Conservation (phyloP, 2,113 vertebrate species). For the Tetrax tetrax region DNA sequence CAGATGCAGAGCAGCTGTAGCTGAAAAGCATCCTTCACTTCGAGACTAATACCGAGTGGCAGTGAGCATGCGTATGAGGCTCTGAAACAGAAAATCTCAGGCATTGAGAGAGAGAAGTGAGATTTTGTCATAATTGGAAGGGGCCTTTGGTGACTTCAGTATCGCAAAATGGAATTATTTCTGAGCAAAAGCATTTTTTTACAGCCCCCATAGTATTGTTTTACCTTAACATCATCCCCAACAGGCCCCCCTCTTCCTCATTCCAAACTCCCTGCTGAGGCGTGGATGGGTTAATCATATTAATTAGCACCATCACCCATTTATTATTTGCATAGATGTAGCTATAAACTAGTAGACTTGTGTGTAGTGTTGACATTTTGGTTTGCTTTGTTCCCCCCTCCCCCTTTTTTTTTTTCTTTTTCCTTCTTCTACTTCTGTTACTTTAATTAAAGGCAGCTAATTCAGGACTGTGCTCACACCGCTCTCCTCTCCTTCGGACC, state of each 20-base stretch:
- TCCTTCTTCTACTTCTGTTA: background rate
- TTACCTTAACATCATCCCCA: background rate
- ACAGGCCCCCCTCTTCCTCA: background rate
- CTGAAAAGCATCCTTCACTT: background rate
- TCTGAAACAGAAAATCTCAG: background rate
- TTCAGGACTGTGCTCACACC: background rate
- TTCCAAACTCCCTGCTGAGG: background rate
- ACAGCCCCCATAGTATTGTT: background rate
- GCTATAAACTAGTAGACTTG: background rate
- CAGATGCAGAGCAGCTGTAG: background rate
- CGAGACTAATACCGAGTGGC: fast-evolving
- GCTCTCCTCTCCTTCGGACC: background rate
- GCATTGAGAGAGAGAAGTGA: background rate
- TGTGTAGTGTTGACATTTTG: background rate
- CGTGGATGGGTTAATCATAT: background rate
- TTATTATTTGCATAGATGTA: background rate
- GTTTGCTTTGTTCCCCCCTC: background rate
- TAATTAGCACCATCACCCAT: background rate
- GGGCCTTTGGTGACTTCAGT: background rate
- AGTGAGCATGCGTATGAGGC: fast-evolving
- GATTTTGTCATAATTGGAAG: background rate
- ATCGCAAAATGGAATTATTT: background rate
- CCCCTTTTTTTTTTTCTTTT: background rate
- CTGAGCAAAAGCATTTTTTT: background rate
- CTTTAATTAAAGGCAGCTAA: background rate